Percentiles rank a stretch among this genome's conserved stretches.
These are phyloP conservation scores for Ectemnius continuus DNA, from an alignment of 2,888 invertebrate genomes.

Conservation along the genomic window DNA sequence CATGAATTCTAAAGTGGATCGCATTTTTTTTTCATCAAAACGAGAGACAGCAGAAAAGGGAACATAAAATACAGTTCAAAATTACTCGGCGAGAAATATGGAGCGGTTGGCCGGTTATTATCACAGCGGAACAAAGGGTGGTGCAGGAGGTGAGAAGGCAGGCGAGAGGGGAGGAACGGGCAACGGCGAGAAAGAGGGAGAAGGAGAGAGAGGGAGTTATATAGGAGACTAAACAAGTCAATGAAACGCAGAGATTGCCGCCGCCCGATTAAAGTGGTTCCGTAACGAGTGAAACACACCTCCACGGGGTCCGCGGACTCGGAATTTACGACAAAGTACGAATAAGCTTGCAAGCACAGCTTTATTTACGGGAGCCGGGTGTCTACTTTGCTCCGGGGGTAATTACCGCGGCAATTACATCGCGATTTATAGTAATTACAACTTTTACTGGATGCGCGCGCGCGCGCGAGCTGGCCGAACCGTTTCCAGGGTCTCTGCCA, in stretches of 20 bases:
- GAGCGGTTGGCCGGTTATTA: not conserved
- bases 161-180: not conserved
- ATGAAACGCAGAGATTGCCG: constrained; percentile 18
- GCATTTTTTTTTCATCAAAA: too few relatives aligned
- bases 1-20: too few relatives aligned
- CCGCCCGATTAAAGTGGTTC: constrained; percentile 41
- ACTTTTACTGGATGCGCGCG: constrained; percentile 61
- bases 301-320: constrained; percentile 17
- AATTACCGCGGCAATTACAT: constrained; percentile 66
- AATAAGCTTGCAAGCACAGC: constrained; percentile 52
- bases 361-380: constrained; percentile 68
- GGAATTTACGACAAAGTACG: constrained; percentile 42
- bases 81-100: not conserved
- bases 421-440: constrained; percentile 73
- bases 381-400: constrained; percentile 61
- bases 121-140: not conserved
- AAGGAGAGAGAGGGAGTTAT: not conserved
- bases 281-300: constrained; percentile 51
- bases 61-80: not conserved
- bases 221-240: constrained; percentile 12
- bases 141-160: not conserved
- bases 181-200: not conserved
- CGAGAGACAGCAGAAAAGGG: too few relatives aligned
- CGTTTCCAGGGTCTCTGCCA: not conserved
- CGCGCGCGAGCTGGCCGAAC: constrained; percentile 25